Base-by-base conservation (phyloP, 2,888 invertebrate genomes). In the Caenorhabditis sp. region DNA sequence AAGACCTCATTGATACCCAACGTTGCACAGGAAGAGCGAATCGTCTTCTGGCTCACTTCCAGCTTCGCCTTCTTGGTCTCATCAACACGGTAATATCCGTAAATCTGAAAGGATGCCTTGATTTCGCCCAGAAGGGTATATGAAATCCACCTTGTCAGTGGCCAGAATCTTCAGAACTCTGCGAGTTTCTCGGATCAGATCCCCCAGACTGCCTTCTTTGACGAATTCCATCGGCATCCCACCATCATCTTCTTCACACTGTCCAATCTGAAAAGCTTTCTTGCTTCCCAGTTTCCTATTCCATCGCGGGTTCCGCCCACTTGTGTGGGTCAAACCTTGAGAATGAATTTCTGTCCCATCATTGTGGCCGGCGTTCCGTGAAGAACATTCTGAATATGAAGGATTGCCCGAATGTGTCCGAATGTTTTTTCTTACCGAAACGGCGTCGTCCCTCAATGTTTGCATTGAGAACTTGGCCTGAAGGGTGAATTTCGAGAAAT, bases 401-500 rank as follows among this genome's bases (percentile, higher is more conserved):
- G 30, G 2, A 30, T 41, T 35, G 20, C 13, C 9, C 20, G 15
- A 20, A 20, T 35, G 2, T 39, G 22, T 35, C 35, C 4, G 35
- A 35, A 9, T 2, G 32, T 35, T 2, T 11, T 20, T 9, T 35
- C 55, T 13, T 5, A 72, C 74, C 52, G 73, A 56, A 15, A 81
- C 53, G 13, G 63, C 46, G 46, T 84, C 83, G 53, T 84, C 85
- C 37, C 81, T 78, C 50, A 84, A 56, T 17, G 80, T 78, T 43
- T 83, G 84, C 77, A 82, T 81, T 5, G 82, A 83, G 45, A 80
- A 81, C 35, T 81, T 79, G 2, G 68, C 77, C 20, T 79, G 76
- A 13, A 85, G 76, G 15, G 80, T 80, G 65, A 84, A 81, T 52
- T 79, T 80, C 2, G 81, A 81, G 46, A 85, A 85, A 63, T 81